These are phyloP conservation scores for Gymnocephalus cernua DNA, from an alignment of 2,113 vertebrate species.

Conservation along the genomic window DNA sequence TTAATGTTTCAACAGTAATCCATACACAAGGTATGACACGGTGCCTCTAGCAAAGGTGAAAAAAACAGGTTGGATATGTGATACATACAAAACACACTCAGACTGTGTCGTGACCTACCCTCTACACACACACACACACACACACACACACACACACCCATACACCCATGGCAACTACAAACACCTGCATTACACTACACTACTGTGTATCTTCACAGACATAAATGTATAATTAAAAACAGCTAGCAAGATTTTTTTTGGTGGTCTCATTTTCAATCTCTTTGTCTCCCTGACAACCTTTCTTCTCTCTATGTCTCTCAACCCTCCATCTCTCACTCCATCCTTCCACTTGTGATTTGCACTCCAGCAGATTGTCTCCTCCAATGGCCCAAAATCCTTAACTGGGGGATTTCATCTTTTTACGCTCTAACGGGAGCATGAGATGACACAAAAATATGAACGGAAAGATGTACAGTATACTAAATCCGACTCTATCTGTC, in stretches of 20 bases:
- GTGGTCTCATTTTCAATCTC: constrained; percentile 5
- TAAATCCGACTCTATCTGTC: constrained; percentile 41
- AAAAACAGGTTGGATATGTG: not conserved
- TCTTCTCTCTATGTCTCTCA: not conserved
- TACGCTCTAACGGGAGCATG: constrained; percentile 51
- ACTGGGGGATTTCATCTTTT: constrained; percentile 57
- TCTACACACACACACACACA: constrained; percentile 11
- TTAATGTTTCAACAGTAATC: constrained; percentile 29
- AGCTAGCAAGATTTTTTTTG: not conserved
- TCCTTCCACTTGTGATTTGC: constrained; percentile 37
- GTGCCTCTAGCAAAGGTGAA: not conserved
- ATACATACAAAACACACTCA: not conserved
- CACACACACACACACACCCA: not conserved
- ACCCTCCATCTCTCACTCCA: constrained; percentile 21
- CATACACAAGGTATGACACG: constrained; percentile 10
- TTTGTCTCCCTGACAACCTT: constrained; percentile 20
- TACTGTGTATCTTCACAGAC: constrained; percentile 2
- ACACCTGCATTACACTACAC: not conserved
- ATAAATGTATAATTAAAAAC: constrained; percentile 37
- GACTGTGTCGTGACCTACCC: not conserved
- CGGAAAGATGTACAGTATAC: constrained; percentile 23
- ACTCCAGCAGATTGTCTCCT: constrained; percentile 38
- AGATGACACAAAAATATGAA: constrained; percentile 51
- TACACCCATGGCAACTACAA: not conserved
- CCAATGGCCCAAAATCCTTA: constrained; percentile 37